These are phyloP conservation scores for Rhingia campestris DNA, from an alignment of 2,888 invertebrate species.

Conservation along the genomic window DNA sequence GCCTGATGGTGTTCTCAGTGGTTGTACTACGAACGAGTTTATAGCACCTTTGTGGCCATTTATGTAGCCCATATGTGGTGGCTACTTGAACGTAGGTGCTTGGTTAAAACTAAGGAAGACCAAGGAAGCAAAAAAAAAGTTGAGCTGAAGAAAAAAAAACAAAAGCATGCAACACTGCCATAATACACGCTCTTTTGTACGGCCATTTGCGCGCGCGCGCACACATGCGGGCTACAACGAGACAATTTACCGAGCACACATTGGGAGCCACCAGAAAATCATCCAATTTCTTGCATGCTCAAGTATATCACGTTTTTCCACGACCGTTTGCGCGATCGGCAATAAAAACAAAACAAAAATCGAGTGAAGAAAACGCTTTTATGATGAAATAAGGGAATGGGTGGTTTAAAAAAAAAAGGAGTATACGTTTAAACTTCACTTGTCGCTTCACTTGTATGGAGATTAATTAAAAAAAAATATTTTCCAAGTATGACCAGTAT, in stretches of 20 bases:
- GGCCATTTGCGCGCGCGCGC: conserved; percentile 49
- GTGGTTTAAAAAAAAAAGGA: conserved; percentile 9
- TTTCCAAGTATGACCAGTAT: too few relatives aligned
- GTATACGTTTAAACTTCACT: conserved; percentile 27
- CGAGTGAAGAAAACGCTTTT: conserved; percentile 46
- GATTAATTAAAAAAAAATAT: too few relatives aligned
- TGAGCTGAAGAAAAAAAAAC: conserved; percentile 13
- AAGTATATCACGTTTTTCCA: conserved; percentile 75
- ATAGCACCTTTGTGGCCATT: conserved; percentile 67
- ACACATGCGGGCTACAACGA: conserved; percentile 43
- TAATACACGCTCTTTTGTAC: conserved; percentile 64
- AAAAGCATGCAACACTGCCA: conserved; percentile 57
- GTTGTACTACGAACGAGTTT: conserved; percentile 65
- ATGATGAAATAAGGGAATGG: conserved; percentile 62
- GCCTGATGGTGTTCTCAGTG: conserved; percentile 54
- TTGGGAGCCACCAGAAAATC: conserved; percentile 74
- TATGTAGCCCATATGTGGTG: conserved; percentile 45
- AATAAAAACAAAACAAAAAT: conserved; percentile 18
- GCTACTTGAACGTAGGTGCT: conserved; percentile 58
- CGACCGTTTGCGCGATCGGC: conserved; percentile 25
- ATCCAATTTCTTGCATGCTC: conserved; percentile 76
- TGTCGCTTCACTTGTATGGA: conserved; percentile 2
- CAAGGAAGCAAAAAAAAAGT: not conserved
- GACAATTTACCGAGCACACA: conserved; percentile 66
- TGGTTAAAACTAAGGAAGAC: not conserved